phyloP scores from a whole-genome alignment of 2,113 vertebrate species.

The Naja naja region DNA sequence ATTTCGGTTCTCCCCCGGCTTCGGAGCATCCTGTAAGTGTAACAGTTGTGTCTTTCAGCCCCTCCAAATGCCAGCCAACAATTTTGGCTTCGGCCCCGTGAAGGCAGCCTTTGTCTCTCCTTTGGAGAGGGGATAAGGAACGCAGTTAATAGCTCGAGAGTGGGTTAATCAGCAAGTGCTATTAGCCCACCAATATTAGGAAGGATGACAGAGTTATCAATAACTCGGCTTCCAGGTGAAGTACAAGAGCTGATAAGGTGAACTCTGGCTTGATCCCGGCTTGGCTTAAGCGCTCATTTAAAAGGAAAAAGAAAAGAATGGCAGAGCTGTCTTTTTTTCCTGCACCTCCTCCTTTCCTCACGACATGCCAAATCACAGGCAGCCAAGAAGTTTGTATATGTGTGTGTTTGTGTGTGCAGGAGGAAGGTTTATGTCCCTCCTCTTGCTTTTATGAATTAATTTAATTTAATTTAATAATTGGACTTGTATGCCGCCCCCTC shows the following conservation, averaged over 20 bases:
- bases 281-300: constrained; percentile 78
- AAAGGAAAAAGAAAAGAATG: constrained; percentile 74
- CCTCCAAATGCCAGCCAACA: constrained; percentile 74
- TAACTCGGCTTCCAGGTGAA: constrained; percentile 80
- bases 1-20: constrained; percentile 69
- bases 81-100: constrained; percentile 61
- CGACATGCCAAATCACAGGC: constrained; percentile 63
- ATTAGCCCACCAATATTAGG: constrained; percentile 90
- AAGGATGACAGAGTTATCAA: constrained; percentile 95
- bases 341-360: constrained; percentile 74
- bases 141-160: constrained; percentile 89
- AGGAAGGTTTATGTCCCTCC: neutral
- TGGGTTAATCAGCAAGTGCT: constrained; percentile 88
- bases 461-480: too few species aligned
- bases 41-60: constrained; percentile 91
- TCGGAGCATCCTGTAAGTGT: constrained; percentile 72
- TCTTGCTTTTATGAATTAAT: neutral
- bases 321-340: constrained; percentile 75
- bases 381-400: neutral
- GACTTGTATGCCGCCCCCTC: too few species aligned
- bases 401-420: neutral
- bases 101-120: constrained; percentile 85
- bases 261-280: constrained; percentile 86
- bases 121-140: constrained; percentile 84
- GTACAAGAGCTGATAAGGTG: constrained; percentile 68